Evolutionary conservation across 2,113 vertebrate genomes (phyloP).

Genomic region (Solea senegalensis): DNA sequence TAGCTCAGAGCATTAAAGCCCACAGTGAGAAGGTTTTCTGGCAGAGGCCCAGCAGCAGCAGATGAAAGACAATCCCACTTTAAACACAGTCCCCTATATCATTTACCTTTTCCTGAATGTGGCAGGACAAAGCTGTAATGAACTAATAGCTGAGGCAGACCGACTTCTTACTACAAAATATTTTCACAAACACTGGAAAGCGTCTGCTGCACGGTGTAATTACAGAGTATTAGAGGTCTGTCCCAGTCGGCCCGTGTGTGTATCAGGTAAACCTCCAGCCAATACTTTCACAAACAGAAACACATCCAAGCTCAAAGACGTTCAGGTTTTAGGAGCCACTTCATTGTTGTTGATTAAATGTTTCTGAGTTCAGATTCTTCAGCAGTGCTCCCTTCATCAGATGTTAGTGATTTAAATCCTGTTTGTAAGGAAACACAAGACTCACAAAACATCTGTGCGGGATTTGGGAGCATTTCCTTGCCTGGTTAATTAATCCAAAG

Average conservation of each 20-base stretch:
- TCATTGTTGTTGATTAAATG: slow-evolving; percentile 7
- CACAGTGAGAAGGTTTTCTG: slow-evolving; percentile 69
- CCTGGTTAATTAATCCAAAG: slow-evolving; percentile 62
- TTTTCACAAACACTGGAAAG: slow-evolving; percentile 47
- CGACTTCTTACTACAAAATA: slow-evolving; percentile 52
- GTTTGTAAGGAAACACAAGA: slow-evolving; percentile 39
- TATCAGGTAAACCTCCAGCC: slow-evolving; percentile 42
- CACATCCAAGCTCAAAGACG: slow-evolving; percentile 31
- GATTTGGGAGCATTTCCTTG: slow-evolving; percentile 34
- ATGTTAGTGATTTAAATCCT: slow-evolving; percentile 49
- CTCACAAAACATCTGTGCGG: slow-evolving; percentile 63
- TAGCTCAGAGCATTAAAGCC: slow-evolving; percentile 62
- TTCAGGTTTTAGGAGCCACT: not conserved
- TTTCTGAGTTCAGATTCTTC: slow-evolving; percentile 4
- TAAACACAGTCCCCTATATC: slow-evolving; percentile 71
- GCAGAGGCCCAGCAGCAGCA: slow-evolving; percentile 60
- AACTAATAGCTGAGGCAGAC: slow-evolving; percentile 64
- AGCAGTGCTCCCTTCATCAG: slow-evolving; percentile 24
- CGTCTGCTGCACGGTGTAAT: slow-evolving; percentile 31
- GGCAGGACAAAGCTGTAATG: slow-evolving; percentile 64
- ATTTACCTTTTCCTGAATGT: slow-evolving; percentile 73
- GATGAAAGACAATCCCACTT: slow-evolving; percentile 78
- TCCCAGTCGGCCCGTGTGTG: slow-evolving; percentile 32
- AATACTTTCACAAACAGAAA: slow-evolving; percentile 28
- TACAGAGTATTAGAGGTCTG: slow-evolving; percentile 35